These are phyloP conservation scores for Sciurus carolinensis DNA, from an alignment of 2,797 vertebrate species.

Conservation along the genomic window DNA sequence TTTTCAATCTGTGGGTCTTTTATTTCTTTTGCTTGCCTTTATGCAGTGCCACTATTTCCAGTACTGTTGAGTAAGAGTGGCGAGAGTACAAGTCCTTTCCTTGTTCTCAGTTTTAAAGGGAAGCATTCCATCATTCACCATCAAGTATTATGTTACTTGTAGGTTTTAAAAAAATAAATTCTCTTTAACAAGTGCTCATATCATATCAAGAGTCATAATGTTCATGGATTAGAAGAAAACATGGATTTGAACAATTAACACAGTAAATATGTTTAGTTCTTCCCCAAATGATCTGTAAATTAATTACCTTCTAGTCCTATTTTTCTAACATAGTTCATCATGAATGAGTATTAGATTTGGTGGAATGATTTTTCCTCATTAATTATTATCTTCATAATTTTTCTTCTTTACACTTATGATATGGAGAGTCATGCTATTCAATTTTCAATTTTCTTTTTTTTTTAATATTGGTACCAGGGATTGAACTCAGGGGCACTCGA, in stretches of 20 bases:
- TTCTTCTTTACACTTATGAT: constrained; percentile 52
- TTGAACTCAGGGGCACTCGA: too few relatives aligned
- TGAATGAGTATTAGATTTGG: background rate
- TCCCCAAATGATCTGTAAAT: background rate
- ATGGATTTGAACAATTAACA: background rate
- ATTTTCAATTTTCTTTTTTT: background rate
- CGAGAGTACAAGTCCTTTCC: background rate
- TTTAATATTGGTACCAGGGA: too few relatives aligned
- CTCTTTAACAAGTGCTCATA: background rate
- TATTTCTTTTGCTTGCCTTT: constrained; percentile 44
- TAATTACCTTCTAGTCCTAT: background rate
- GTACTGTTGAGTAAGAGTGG: background rate
- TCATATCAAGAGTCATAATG: background rate
- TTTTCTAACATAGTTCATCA: background rate
- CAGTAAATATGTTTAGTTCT: background rate
- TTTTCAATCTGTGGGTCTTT: constrained; percentile 2
- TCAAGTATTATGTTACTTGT: background rate
- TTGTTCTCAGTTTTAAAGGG: background rate
- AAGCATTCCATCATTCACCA: constrained; percentile 11
- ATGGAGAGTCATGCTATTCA: background rate
- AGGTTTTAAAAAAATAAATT: constrained; percentile 15
- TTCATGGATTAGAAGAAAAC: background rate
- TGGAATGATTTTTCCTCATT: background rate
- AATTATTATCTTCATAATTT: background rate
- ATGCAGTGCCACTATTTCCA: constrained; percentile 1